phyloP scores from a whole-genome alignment of 1,140 invertebrate genomes.

The Dendroctonus ponderosae region DNA sequence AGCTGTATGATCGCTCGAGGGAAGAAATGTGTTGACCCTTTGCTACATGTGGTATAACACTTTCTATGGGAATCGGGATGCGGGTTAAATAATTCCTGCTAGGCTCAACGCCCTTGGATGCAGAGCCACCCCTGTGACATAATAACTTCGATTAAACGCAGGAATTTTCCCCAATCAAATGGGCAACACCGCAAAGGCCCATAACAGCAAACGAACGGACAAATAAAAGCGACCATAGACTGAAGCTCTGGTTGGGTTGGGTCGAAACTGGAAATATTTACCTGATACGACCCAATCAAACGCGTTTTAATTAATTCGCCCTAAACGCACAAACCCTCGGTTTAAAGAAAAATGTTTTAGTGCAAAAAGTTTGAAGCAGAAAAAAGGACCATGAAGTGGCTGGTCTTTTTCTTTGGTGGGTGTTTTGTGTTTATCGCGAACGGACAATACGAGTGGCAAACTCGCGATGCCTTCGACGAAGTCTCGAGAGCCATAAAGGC shows the following conservation, averaged over 20 bases:
- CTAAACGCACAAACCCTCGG: slow-evolving; percentile 3
- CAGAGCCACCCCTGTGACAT: too few relatives aligned
- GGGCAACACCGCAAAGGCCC: too few relatives aligned
- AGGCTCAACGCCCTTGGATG: too few relatives aligned
- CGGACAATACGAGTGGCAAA: slow-evolving; percentile 87
- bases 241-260: slow-evolving; percentile 17
- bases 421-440: slow-evolving; percentile 60
- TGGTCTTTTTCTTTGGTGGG: slow-evolving; percentile 20
- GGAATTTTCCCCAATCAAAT: too few relatives aligned
- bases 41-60: too few relatives aligned
- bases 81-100: too few relatives aligned
- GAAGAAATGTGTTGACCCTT: too few relatives aligned
- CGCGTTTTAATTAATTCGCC: not conserved
- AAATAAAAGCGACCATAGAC: too few relatives aligned
- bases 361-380: not conserved
- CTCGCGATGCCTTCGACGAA: slow-evolving; percentile 84
- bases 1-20: too few relatives aligned
- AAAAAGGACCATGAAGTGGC: slow-evolving; percentile 15
- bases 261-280: slow-evolving; percentile 19
- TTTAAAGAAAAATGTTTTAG: slow-evolving; percentile 1
- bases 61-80: too few relatives aligned
- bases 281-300: not conserved
- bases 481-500: slow-evolving; percentile 77
- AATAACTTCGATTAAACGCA: too few relatives aligned
- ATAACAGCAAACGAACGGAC: too few relatives aligned